phyloP scores from a whole-genome alignment of 1,140 invertebrate species.

The Euura saliciscinereae region DNA sequence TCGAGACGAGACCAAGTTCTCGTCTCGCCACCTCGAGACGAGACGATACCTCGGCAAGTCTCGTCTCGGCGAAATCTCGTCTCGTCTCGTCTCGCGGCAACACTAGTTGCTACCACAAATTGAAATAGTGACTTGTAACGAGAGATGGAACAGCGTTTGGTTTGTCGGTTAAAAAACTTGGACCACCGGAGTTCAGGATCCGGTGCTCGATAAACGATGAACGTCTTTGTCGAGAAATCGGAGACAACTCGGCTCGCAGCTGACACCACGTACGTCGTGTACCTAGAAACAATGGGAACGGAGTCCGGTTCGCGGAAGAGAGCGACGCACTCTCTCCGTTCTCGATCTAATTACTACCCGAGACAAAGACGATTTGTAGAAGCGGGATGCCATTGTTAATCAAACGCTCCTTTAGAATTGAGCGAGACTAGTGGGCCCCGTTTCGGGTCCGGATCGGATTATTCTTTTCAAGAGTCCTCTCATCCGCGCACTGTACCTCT shows the following conservation, averaged over 20 bases:
- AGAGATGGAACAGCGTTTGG: too few relatives aligned
- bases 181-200: too few relatives aligned
- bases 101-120: too few relatives aligned
- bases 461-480: conserved; percentile 5
- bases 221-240: too few relatives aligned
- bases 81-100: too few relatives aligned
- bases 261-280: background rate
- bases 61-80: too few relatives aligned
- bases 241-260: background rate
- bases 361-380: conserved; percentile 3
- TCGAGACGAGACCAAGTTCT: too few relatives aligned
- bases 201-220: too few relatives aligned
- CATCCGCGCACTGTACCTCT: background rate
- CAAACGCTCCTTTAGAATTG: conserved; percentile 3
- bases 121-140: too few relatives aligned
- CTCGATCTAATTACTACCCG: conserved; percentile 4
- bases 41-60: too few relatives aligned
- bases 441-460: background rate
- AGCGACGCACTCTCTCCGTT: background rate
- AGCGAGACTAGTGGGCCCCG: background rate
- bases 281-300: background rate
- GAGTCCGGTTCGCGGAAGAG: background rate
- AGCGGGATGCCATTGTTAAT: conserved; percentile 2
- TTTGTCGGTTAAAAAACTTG: too few relatives aligned
- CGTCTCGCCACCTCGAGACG: too few relatives aligned